These are phyloP conservation scores for Drosophila chauvacae DNA, from an alignment of 1,140 invertebrate species.

Conservation along the genomic window DNA sequence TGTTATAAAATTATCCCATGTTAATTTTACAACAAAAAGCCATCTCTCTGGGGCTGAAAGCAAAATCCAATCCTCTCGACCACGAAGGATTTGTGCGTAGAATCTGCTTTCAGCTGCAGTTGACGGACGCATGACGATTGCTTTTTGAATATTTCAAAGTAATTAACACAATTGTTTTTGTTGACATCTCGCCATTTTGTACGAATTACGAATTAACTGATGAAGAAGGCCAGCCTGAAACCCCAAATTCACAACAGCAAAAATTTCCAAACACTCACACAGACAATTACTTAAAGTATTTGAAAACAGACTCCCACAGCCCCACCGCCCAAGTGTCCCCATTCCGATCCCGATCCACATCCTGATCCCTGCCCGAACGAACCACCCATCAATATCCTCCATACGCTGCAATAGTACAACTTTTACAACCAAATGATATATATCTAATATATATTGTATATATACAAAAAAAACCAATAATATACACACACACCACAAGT, in stretches of 20 bases:
- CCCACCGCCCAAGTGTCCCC: not conserved
- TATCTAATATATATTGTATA: slow-evolving; percentile 81
- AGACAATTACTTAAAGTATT: slow-evolving; percentile 80
- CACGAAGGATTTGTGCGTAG: slow-evolving; percentile 11
- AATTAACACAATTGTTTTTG: slow-evolving; percentile 78
- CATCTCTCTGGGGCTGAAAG: slow-evolving; percentile 56
- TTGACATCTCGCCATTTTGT: slow-evolving; percentile 59
- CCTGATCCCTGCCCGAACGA: slow-evolving; percentile 17
- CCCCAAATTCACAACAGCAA: slow-evolving; percentile 53
- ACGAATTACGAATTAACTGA: slow-evolving; percentile 69
- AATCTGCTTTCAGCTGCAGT: slow-evolving; percentile 73
- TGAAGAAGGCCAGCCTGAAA: slow-evolving; percentile 41
- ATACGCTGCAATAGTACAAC: slow-evolving; percentile 85
- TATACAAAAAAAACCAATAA: slow-evolving; percentile 78
- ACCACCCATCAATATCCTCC: slow-evolving; percentile 69
- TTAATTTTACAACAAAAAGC: slow-evolving; percentile 70
- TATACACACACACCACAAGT: slow-evolving; percentile 72
- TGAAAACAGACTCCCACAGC: slow-evolving; percentile 38
- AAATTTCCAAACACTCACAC: slow-evolving; percentile 54
- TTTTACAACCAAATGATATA: slow-evolving; percentile 82
- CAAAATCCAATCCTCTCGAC: slow-evolving; percentile 18
- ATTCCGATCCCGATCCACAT: slow-evolving; percentile 36
- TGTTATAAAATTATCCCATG: slow-evolving; percentile 72
- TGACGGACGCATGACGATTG: slow-evolving; percentile 56
- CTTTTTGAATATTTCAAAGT: slow-evolving; percentile 84